Conservation (phyloP, 1,140 invertebrate genomes). For the Leptinotarsa lineolata region DNA sequence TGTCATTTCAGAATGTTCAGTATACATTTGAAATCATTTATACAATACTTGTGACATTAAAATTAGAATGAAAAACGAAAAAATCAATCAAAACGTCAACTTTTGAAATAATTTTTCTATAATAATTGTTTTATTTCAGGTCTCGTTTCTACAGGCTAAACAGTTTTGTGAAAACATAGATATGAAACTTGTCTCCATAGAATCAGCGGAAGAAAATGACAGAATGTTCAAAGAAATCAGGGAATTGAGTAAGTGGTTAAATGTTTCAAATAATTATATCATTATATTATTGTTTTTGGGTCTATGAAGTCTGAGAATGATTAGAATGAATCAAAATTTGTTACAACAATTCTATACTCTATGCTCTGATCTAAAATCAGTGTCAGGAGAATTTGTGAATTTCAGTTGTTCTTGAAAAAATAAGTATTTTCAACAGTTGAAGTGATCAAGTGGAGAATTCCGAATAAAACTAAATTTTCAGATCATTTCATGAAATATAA, state of each 20-base stretch:
- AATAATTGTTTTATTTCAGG: neutral
- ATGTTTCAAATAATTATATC: neutral
- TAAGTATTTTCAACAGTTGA: too few relatives aligned
- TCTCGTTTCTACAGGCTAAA: neutral
- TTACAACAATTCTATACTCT: too few relatives aligned
- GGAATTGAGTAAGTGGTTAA: slow-evolving; percentile 11
- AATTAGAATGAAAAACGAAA: neutral
- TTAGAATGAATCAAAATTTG: too few relatives aligned
- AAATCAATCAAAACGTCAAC: neutral
- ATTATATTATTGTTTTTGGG: neutral
- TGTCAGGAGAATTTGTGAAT: too few relatives aligned
- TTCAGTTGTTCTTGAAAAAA: too few relatives aligned
- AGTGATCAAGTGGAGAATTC: too few relatives aligned
- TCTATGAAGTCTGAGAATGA: neutral
- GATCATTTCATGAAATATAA: too few relatives aligned
- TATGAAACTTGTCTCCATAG: slow-evolving; percentile 7
- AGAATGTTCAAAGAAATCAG: slow-evolving; percentile 17
- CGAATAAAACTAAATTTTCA: too few relatives aligned
- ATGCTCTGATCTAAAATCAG: too few relatives aligned
- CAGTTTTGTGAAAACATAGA: slow-evolving; percentile 16
- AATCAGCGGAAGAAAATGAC: neutral
- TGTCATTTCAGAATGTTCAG: neutral
- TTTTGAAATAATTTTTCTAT: neutral
- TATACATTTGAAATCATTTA: neutral
- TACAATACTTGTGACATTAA: neutral